phyloP scores from a whole-genome alignment of 2,888 invertebrate species.

The Lasioglossum villosulum region DNA sequence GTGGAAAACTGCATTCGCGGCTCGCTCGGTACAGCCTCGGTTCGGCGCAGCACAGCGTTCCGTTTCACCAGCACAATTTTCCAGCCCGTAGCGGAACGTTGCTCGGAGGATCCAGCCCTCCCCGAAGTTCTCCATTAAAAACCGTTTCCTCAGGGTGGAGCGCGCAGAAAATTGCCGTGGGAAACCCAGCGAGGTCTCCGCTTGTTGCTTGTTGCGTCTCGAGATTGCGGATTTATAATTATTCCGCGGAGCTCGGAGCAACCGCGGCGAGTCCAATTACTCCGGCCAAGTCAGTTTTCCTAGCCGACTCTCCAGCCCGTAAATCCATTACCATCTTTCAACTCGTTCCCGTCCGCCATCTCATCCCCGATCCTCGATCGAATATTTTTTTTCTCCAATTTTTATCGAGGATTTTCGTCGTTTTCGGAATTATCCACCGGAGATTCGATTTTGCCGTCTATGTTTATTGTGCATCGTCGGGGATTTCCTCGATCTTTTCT shows the following conservation, averaged over 20 bases:
- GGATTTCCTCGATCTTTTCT: neutral
- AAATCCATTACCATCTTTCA: slow-evolving; percentile 6
- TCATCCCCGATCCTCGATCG: neutral
- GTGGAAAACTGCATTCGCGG: slow-evolving; percentile 2
- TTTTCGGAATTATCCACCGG: neutral
- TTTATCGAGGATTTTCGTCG: neutral
- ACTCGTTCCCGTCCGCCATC: neutral
- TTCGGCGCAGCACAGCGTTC: neutral
- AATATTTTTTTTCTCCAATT: neutral
- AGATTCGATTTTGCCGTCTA: neutral
- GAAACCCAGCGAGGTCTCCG: neutral
- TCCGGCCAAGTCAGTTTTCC: neutral
- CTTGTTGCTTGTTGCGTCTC: neutral
- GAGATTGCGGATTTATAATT: slow-evolving; percentile 16
- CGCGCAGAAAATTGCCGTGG: slow-evolving; percentile 7
- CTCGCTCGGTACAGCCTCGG: neutral
- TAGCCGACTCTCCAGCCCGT: neutral
- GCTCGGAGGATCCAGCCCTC: neutral
- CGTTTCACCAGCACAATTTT: slow-evolving; percentile 20
- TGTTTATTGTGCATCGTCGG: neutral
- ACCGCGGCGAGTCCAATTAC: neutral
- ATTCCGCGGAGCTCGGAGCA: neutral
- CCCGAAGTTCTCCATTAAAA: neutral
- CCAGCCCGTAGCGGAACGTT: slow-evolving; percentile 15
- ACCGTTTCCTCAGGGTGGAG: neutral